A percentile compares a stretch with the other conserved stretches of the same genome.
Evolutionary conservation across 2,797 vertebrate genomes (phyloP).

Genomic region (Gymnocypris eckloni): DNA sequence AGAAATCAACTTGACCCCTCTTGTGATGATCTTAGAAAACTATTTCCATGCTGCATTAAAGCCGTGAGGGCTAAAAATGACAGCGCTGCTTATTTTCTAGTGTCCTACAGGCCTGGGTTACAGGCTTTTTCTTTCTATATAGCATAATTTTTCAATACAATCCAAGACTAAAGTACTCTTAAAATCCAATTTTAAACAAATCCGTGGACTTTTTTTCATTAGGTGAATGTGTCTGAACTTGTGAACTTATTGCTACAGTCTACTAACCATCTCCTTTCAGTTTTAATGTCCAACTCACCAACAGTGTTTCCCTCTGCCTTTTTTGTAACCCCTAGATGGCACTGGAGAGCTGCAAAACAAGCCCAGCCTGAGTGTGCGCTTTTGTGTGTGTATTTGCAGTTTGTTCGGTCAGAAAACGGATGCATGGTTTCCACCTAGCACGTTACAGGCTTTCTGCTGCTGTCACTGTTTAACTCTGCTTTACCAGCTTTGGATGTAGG

Average conservation of each 20-base stretch:
- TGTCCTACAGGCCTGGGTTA: no score
- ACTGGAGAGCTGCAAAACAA: slow-evolving; percentile 44
- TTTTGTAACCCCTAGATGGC: slow-evolving; percentile 55
- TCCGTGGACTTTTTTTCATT: neutral
- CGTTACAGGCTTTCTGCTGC: slow-evolving; percentile 3
- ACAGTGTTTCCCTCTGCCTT: neutral
- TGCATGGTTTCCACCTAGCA: neutral
- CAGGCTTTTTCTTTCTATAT: neutral
- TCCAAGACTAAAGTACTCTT: neutral
- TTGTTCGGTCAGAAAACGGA: slow-evolving; percentile 21
- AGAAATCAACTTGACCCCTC: slow-evolving; percentile 28
- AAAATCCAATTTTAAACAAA: neutral
- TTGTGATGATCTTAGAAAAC: slow-evolving; percentile 39
- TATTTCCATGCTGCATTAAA: slow-evolving; percentile 54
- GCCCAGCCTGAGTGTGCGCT: neutral
- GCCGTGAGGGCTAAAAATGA: neutral
- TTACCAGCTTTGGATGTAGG: slow-evolving; percentile 10
- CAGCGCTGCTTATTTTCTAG: neutral
- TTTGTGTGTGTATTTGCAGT: neutral
- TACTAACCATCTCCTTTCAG: slow-evolving; percentile 7
- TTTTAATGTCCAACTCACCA: slow-evolving; percentile 3
- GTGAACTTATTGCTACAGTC: neutral
- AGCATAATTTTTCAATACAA: neutral
- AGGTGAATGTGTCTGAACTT: neutral
- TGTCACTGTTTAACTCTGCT: slow-evolving; percentile 23